Evolutionary conservation across 2,113 vertebrate species (phyloP).

Genomic region (Perca schrenkii): DNA sequence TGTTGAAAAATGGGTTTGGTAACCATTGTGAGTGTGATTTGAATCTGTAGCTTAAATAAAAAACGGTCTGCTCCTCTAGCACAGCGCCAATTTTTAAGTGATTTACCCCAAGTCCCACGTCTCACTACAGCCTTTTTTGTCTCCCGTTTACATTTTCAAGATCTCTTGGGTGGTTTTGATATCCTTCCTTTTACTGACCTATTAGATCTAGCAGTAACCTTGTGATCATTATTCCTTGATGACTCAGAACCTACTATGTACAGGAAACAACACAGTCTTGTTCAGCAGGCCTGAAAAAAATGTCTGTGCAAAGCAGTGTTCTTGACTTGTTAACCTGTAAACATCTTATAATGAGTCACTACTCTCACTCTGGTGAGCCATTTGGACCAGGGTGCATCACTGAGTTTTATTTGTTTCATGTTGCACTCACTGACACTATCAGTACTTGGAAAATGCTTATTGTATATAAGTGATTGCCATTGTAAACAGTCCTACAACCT

Average conservation of each 20-base stretch:
- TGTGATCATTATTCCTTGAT: slow-evolving; percentile 12
- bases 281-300: slow-evolving; percentile 51
- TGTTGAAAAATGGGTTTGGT: slow-evolving; percentile 74
- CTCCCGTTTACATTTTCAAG: slow-evolving; percentile 16
- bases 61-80: slow-evolving; percentile 65
- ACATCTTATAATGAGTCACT: slow-evolving; percentile 46
- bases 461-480: background rate
- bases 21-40: slow-evolving; percentile 75
- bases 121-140: slow-evolving; percentile 1
- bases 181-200: background rate
- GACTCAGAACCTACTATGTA: slow-evolving; percentile 4
- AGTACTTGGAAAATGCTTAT: background rate
- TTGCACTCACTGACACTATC: background rate
- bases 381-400: too few relatives aligned
- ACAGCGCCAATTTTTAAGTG: slow-evolving; percentile 37
- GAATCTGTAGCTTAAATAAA: slow-evolving; percentile 78
- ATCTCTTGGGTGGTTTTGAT: slow-evolving; percentile 17
- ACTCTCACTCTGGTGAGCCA: slow-evolving; percentile 9
- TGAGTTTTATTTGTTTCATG: background rate
- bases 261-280: slow-evolving; percentile 52
- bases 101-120: slow-evolving; percentile 41
- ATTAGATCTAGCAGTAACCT: background rate
- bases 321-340: slow-evolving; percentile 53
- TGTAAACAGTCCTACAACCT: background rate
- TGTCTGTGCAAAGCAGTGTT: slow-evolving; percentile 20